Percentiles rank a stretch among this genome's conserved stretches.
Conservation (phyloP, 2,797 vertebrate genomes). For the Melanotaenia pygmaea region DNA sequence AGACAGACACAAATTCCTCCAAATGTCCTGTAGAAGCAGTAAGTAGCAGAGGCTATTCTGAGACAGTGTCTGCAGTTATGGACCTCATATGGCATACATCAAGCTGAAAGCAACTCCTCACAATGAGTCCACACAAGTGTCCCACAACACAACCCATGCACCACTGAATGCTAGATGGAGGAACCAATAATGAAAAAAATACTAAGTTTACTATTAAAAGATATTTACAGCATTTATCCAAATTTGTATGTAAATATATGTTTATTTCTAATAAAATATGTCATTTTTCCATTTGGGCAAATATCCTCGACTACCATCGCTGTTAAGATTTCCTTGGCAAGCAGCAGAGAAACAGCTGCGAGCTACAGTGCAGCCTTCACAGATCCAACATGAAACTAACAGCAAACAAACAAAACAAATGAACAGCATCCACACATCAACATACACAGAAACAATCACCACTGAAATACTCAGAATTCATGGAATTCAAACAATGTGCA, state of each 20-base stretch:
- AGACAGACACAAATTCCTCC: background rate
- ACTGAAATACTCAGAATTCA: conserved; percentile 75
- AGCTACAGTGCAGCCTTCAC: conserved; percentile 79
- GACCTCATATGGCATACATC: too few species aligned
- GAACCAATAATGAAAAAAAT: conserved; percentile 24
- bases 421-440: conserved; percentile 23
- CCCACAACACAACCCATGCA: conserved; percentile 1
- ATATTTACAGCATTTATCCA: conserved; percentile 38
- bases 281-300: conserved; percentile 58
- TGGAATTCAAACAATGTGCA: conserved; percentile 84
- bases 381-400: conserved; percentile 77
- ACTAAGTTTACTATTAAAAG: conserved; percentile 43
- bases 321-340: conserved; percentile 47
- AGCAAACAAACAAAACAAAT: conserved; percentile 21
- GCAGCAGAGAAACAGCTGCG: conserved; percentile 55
- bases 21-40: too few species aligned
- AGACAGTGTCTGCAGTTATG: too few species aligned
- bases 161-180: background rate
- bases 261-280: conserved; percentile 59
- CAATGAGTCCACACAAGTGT: background rate
- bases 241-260: conserved; percentile 51
- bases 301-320: conserved; percentile 27
- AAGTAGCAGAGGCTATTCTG: too few species aligned
- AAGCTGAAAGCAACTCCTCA: too few species aligned
- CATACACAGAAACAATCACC: conserved; percentile 38